These are phyloP conservation scores for Thymelicus acteon DNA, from an alignment of 2,888 invertebrate species.

Conservation along the genomic window DNA sequence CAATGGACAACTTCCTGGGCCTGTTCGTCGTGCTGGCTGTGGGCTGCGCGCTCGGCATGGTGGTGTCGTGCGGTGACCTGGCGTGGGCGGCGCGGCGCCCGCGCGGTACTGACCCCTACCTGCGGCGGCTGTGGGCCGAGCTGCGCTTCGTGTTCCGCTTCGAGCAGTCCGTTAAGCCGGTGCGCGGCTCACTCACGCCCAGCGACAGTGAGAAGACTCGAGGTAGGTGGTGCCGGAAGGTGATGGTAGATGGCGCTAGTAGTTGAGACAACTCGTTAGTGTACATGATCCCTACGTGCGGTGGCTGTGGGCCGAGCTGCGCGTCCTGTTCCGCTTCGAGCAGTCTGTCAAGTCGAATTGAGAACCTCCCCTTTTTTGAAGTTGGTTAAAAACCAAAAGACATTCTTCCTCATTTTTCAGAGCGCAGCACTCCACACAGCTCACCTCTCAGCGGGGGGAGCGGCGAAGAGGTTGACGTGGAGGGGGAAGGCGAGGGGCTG, in stretches of 20 bases:
- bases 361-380: too few relatives aligned
- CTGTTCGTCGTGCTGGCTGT: constrained; percentile 90
- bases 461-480: constrained; percentile 3
- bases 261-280: too few relatives aligned
- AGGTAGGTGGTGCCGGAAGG: not conserved
- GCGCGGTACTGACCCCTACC: constrained; percentile 55
- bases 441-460: not conserved
- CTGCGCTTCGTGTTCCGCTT: constrained; percentile 75
- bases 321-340: constrained; percentile 74
- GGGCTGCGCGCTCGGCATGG: constrained; percentile 87
- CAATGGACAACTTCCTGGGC: constrained; percentile 91
- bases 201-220: not conserved
- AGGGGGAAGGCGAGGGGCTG: not conserved
- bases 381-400: too few relatives aligned
- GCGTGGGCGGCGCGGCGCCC: constrained; percentile 60
- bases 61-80: constrained; percentile 88
- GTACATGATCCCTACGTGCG: constrained; percentile 52
- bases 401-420: not conserved
- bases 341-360: constrained; percentile 69
- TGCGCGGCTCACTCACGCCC: constrained; percentile 54
- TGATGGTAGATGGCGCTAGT: too few relatives aligned
- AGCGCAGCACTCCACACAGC: not conserved
- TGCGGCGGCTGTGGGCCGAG: constrained; percentile 61
- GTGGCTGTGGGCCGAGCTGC: constrained; percentile 65
- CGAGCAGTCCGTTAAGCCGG: constrained; percentile 67